Base-by-base conservation (phyloP, 2,797 vertebrate species). In the Taenioides sp. region DNA sequence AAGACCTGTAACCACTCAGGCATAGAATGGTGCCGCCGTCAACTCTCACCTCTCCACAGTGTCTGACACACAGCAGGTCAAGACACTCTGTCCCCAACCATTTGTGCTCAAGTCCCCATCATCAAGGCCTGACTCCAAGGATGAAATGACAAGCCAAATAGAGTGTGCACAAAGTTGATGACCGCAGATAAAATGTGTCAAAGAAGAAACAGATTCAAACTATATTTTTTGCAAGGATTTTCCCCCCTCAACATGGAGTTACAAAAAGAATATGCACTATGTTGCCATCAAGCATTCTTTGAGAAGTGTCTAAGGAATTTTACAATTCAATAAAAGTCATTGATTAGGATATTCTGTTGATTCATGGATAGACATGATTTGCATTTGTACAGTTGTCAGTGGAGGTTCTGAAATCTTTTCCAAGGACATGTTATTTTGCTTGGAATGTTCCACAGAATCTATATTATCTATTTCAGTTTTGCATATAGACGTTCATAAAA, bases 11-110 rank as follows among this genome's bases (percentile, higher is more conserved):
- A 59, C 25, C 1, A 57, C 80, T 84, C 87, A 88, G 84, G 84
- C 83, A 72, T 76, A 79, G 83, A 87, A 87, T 78, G 81, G 65
- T 50, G 79, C 76, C 65, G 74, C 25, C 4, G 25, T 85, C 79
- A 88, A 86, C 86, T 80, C 78, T 81, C 79, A 72, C 81, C 84
- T 71, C 1, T 63, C 72, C 78, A 79, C 79, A 67, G 75, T 86
- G 84, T 83, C 74, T 61, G 74, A 88, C 84, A 88, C 74, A 80
- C 79, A 86, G 84, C 79, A 12, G 79, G 80, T 70, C 74, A 69
- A 4, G 76, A 71, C 67, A 72, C 67, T 78, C 78, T 80, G 79
- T 84, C 76, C 84, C 71, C 78, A 27, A 4, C 60, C 63, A 64
- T 80, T 84, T 80, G 80, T 77, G 69, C 73, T 64, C 6, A 67